Conservation (phyloP, 2,888 invertebrate species). For the Philaethria dido region DNA sequence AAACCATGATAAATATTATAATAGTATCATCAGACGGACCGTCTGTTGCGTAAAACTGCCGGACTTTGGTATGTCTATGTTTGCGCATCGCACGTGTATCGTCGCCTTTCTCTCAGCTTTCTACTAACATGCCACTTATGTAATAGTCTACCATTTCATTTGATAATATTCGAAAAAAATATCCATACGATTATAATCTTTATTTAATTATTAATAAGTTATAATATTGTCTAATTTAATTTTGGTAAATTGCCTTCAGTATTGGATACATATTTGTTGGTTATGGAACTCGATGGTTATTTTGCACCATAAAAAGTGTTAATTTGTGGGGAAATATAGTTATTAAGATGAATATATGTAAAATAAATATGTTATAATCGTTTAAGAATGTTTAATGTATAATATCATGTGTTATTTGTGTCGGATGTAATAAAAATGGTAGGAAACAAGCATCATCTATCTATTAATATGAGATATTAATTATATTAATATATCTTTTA, state of each 20-base stretch:
- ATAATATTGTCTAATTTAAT: background rate
- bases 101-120: constrained; percentile 69
- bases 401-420: too few relatives aligned
- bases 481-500: too few relatives aligned
- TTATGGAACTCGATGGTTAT: constrained; percentile 12
- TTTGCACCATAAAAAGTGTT: constrained; percentile 15
- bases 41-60: constrained; percentile 38
- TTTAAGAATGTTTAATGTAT: too few relatives aligned
- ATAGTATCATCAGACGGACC: constrained; percentile 8
- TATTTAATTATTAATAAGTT: background rate
- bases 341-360: background rate
- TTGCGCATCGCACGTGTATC: constrained; percentile 53
- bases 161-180: constrained; percentile 6
- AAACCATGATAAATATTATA: background rate
- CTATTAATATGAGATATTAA: too few relatives aligned
- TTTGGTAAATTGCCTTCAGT: background rate
- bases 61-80: constrained; percentile 46
- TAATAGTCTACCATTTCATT: constrained; percentile 38
- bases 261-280: constrained; percentile 1
- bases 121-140: constrained; percentile 54
- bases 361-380: background rate
- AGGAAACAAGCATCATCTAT: too few relatives aligned
- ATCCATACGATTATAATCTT: constrained; percentile 16
- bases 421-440: too few relatives aligned
- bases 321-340: constrained; percentile 11